Evolutionary conservation across 1,140 invertebrate genomes (phyloP).

Genomic region (Paracyclopina nana): DNA sequence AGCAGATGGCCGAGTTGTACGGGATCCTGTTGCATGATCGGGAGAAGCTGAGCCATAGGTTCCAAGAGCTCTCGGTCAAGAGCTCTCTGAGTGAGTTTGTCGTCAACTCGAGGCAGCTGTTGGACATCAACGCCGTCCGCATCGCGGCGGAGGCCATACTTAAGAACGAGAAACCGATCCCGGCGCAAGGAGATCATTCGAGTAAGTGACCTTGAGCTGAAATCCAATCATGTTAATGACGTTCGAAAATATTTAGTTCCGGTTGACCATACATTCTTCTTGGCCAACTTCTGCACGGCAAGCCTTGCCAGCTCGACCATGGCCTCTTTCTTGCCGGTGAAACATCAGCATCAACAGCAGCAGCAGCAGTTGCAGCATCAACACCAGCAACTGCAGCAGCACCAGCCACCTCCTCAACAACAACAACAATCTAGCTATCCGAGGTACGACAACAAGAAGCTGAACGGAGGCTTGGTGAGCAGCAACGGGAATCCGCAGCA

Average conservation of each 20-base stretch:
- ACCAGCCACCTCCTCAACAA: too few species aligned
- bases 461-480: too few species aligned
- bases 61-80: background rate
- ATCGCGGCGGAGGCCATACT: background rate
- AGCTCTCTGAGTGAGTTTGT: slow-evolving; percentile 4
- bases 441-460: too few species aligned
- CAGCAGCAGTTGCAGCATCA: too few species aligned
- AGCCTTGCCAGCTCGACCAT: background rate
- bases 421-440: too few species aligned
- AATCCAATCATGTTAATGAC: background rate
- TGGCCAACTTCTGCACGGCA: slow-evolving; percentile 5
- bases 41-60: background rate
- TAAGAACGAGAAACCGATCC: background rate
- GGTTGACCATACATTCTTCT: slow-evolving; percentile 4
- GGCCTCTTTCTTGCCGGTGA: background rate
- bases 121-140: background rate
- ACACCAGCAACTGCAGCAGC: too few species aligned
- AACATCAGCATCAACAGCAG: too few species aligned
- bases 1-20: background rate
- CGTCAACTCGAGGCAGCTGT: background rate
- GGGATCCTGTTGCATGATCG: background rate
- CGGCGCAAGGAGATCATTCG: background rate
- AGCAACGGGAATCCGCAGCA: too few species aligned
- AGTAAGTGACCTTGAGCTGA: background rate
- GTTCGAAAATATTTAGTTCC: too few species aligned